These are phyloP conservation scores for Poeciliopsis paucimaculata DNA, from an alignment of 2,797 vertebrate species.

Conservation along the genomic window DNA sequence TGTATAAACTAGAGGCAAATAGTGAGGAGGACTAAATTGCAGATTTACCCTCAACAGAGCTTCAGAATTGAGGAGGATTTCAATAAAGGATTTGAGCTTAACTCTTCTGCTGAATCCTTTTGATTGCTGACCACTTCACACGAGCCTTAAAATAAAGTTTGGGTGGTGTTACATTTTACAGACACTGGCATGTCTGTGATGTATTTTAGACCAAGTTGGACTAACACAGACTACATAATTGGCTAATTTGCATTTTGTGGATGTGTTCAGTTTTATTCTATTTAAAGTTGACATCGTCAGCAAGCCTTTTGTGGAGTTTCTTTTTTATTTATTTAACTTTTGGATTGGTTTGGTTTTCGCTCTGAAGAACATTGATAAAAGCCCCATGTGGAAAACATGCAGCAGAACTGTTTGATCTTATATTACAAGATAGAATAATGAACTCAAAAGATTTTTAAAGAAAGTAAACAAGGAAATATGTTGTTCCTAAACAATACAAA, in stretches of 20 bases:
- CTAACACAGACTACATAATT: constrained; percentile 61
- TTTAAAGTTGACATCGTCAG: constrained; percentile 57
- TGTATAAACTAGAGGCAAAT: constrained; percentile 32
- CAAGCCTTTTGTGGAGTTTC: not conserved
- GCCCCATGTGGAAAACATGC: constrained; percentile 27
- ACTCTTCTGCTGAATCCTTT: constrained; percentile 25
- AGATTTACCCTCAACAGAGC: constrained; percentile 28
- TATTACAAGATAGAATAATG: constrained; percentile 32
- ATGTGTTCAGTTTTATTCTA: constrained; percentile 50
- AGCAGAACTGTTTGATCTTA: constrained; percentile 35
- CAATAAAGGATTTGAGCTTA: constrained; percentile 18
- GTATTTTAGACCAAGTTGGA: constrained; percentile 48
- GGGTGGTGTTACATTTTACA: constrained; percentile 37
- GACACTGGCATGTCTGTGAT: constrained; percentile 52
- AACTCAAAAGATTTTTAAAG: constrained; percentile 10
- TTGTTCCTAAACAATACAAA: not conserved
- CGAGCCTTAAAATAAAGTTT: constrained; percentile 35
- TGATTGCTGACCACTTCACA: constrained; percentile 40
- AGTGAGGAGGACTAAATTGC: constrained; percentile 32
- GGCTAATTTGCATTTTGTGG: constrained; percentile 66
- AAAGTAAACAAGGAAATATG: not conserved
- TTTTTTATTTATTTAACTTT: constrained; percentile 14
- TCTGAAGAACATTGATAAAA: constrained; percentile 20
- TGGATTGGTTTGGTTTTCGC: constrained; percentile 22
- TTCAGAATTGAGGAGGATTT: constrained; percentile 25